These are phyloP conservation scores for Littorina saxatilis DNA, from an alignment of 1,140 invertebrate species.

Conservation along the genomic window DNA sequence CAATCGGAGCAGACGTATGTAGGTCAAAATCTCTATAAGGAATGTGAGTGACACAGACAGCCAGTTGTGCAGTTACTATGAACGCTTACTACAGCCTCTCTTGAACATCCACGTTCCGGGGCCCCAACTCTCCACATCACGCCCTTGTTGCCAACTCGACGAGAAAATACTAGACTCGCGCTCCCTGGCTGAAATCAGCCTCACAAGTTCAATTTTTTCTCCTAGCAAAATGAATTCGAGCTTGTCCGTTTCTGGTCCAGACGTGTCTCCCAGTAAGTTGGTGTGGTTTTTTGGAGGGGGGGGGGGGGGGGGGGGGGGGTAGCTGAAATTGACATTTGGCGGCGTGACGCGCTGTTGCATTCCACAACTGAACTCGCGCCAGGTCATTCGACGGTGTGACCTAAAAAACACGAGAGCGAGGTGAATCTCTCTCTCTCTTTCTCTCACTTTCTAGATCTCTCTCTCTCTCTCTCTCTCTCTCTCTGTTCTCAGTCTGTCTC, in stretches of 20 bases:
- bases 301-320: background rate
- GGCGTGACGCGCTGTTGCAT: no score
- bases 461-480: no score
- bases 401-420: no score
- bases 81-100: slow-evolving; percentile 46
- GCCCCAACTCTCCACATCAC: slow-evolving; percentile 29
- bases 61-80: slow-evolving; percentile 58
- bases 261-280: background rate
- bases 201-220: background rate
- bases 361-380: no score
- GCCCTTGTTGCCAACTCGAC: background rate
- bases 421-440: no score
- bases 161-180: no score
- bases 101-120: slow-evolving; percentile 47
- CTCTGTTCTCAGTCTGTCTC: no score
- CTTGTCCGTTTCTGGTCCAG: background rate
- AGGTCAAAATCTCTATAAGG: slow-evolving; percentile 44
- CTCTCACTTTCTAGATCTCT: no score
- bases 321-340: no score
- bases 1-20: slow-evolving; percentile 32
- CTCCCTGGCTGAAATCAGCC: slow-evolving; percentile 22
- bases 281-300: background rate
- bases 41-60: slow-evolving; percentile 30
- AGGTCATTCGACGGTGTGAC: no score
- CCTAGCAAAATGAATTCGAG: background rate